Conservation (phyloP, 92 coral and sea anemone genomes). For the Isaurus tuberculatus region DNA sequence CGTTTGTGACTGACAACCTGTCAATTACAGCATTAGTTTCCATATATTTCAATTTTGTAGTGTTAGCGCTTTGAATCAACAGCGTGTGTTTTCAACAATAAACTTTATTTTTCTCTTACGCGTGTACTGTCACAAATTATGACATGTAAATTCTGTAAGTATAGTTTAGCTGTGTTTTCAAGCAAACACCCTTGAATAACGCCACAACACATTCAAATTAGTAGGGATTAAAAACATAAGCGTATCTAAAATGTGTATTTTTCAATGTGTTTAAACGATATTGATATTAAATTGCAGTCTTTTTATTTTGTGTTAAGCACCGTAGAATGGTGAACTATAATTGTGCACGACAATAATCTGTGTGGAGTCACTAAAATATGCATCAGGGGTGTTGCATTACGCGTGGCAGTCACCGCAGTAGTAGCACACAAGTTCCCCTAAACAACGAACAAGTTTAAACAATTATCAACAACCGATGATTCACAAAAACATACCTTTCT, state of each 20-base stretch:
- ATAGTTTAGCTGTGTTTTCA: slow-evolving; percentile 49
- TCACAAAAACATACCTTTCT: slow-evolving; percentile 28
- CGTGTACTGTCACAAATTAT: slow-evolving; percentile 52
- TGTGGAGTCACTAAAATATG: background rate
- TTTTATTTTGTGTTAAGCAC: background rate
- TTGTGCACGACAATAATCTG: background rate
- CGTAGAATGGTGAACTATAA: background rate
- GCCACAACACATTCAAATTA: slow-evolving; percentile 56
- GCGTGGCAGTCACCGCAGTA: slow-evolving; percentile 40
- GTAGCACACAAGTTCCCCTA: slow-evolving; percentile 83
- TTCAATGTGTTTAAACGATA: slow-evolving; percentile 29
- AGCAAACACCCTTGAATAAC: slow-evolving; percentile 63
- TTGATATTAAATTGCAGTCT: background rate
- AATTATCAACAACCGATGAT: slow-evolving; percentile 28
- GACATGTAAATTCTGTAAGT: slow-evolving; percentile 53
- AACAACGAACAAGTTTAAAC: slow-evolving; percentile 76
- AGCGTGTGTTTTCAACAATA: slow-evolving; percentile 64
- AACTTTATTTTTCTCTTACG: slow-evolving; percentile 59
- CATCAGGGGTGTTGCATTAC: slow-evolving; percentile 15
- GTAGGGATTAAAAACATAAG: slow-evolving; percentile 46
- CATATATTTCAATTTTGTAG: slow-evolving; percentile 87
- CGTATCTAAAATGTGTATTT: slow-evolving; percentile 38
- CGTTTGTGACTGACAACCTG: slow-evolving; percentile 79
- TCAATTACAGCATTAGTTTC: slow-evolving; percentile 88
- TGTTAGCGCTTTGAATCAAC: slow-evolving; percentile 81